phyloP scores from a whole-genome alignment of 2,888 invertebrate species.

The Drosophila atripex region DNA sequence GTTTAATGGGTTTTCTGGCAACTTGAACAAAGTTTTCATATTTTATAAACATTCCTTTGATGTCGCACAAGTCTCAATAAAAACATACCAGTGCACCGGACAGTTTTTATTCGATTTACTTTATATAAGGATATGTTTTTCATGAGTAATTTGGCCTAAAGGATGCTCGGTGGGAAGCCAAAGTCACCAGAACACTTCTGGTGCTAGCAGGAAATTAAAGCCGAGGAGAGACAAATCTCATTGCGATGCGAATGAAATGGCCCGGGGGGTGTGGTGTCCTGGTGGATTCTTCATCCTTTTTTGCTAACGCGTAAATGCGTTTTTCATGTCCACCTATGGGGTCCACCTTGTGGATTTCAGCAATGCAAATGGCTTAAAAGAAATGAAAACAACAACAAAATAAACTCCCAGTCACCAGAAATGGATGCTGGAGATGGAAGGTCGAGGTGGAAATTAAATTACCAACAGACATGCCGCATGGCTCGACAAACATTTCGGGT shows the following conservation, averaged over 20 bases:
- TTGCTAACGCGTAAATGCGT: conserved; percentile 31
- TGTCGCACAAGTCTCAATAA: background rate
- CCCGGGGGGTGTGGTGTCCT: no score
- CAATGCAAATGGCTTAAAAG: conserved; percentile 25
- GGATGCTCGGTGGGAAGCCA: conserved; percentile 12
- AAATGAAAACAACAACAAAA: background rate
- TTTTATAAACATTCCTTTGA: background rate
- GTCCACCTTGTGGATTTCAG: conserved; percentile 1
- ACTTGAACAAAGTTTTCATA: conserved; percentile 1
- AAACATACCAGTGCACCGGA: background rate
- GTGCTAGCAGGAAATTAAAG: conserved; percentile 22
- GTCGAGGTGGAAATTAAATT: conserved; percentile 54
- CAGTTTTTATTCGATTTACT: conserved; percentile 1
- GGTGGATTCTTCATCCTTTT: background rate
- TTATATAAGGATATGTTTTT: background rate
- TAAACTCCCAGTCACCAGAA: conserved; percentile 23
- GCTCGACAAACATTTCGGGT: conserved; percentile 14
- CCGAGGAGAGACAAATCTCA: conserved; percentile 28
- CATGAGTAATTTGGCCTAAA: background rate
- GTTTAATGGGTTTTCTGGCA: background rate
- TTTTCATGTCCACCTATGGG: conserved; percentile 39
- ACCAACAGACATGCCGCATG: conserved; percentile 33
- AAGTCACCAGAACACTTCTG: conserved; percentile 9
- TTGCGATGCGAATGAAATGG: conserved; percentile 7
- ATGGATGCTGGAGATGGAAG: conserved; percentile 1